These are phyloP conservation scores for Augiades crinisus DNA, from an alignment of 2,888 invertebrate genomes.

Conservation along the genomic window DNA sequence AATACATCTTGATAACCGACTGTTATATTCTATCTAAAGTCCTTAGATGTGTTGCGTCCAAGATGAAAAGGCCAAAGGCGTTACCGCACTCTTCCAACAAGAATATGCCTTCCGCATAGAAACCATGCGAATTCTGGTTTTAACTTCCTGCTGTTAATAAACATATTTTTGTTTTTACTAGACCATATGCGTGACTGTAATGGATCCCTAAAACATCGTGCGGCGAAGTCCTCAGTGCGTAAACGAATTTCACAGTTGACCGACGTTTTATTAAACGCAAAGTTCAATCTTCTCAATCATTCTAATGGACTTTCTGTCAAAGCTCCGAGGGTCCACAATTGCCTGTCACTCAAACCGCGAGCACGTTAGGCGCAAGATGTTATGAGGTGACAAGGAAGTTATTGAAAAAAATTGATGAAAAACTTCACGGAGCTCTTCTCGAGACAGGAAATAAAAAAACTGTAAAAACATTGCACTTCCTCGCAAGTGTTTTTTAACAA, in stretches of 20 bases:
- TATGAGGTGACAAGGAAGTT: constrained; percentile 15
- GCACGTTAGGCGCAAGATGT: constrained; percentile 7
- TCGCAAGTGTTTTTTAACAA: not conserved
- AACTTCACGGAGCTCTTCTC: not conserved
- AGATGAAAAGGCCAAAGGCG: no score
- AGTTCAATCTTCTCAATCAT: constrained; percentile 20
- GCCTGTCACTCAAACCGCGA: constrained; percentile 22
- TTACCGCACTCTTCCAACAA: no score
- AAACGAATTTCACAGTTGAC: constrained; percentile 25
- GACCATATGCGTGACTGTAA: no score
- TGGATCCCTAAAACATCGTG: constrained; percentile 15
- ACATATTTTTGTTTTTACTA: not conserved
- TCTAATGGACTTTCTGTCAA: constrained; percentile 16
- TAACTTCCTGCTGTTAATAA: no score
- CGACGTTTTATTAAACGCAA: constrained; percentile 18
- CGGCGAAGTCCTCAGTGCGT: constrained; percentile 8
- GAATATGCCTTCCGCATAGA: no score
- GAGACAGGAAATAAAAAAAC: not conserved
- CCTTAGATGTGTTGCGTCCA: no score
- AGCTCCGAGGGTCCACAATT: constrained; percentile 14
- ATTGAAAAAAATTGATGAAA: constrained; percentile 18
- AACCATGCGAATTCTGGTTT: no score
- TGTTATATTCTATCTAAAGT: no score
- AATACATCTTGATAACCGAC: no score
- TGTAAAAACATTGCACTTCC: constrained; percentile 8